A percentile compares a stretch with the other conserved stretches of the same genome.
phyloP scores from a whole-genome alignment of 2,113 vertebrate genomes.

The Charadrius vociferus region DNA sequence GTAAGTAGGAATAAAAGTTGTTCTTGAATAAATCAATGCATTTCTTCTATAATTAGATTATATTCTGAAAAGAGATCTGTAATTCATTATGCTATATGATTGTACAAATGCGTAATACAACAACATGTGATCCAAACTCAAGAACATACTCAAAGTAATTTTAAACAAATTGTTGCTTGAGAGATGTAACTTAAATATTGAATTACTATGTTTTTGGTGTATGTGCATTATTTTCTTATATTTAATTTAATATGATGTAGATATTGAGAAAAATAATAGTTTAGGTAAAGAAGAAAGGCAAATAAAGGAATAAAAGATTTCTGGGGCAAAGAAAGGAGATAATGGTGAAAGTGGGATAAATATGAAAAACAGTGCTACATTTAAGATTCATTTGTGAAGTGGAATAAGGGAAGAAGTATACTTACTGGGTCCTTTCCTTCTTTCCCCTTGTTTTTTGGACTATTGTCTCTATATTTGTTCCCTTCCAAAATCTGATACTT shows the following conservation, averaged over 20 bases:
- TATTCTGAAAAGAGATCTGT: neutral
- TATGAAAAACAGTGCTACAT: neutral
- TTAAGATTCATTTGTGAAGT: neutral
- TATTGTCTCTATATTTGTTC: neutral
- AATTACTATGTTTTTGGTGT: neutral
- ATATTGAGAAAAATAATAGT: neutral
- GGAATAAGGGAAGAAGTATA: neutral
- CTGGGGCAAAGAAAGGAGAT: neutral
- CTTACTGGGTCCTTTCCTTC: neutral
- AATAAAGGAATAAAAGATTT: neutral
- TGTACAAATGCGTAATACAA: neutral
- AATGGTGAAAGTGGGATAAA: neutral
- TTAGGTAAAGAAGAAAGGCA: neutral
- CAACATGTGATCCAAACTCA: neutral
- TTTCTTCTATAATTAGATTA: neutral
- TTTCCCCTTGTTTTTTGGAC: neutral
- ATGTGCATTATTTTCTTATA: neutral
- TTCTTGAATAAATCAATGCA: neutral
- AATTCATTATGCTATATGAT: neutral
- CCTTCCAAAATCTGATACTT: neutral
- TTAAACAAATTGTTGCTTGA: neutral
- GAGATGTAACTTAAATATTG: neutral
- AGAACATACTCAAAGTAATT: neutral
- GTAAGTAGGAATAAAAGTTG: neutral
- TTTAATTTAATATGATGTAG: neutral